Evolutionary conservation across 1,140 invertebrate genomes (phyloP), one percentile per base, ranked within the genome.

Genomic region (Halictus rubicundus): DNA sequence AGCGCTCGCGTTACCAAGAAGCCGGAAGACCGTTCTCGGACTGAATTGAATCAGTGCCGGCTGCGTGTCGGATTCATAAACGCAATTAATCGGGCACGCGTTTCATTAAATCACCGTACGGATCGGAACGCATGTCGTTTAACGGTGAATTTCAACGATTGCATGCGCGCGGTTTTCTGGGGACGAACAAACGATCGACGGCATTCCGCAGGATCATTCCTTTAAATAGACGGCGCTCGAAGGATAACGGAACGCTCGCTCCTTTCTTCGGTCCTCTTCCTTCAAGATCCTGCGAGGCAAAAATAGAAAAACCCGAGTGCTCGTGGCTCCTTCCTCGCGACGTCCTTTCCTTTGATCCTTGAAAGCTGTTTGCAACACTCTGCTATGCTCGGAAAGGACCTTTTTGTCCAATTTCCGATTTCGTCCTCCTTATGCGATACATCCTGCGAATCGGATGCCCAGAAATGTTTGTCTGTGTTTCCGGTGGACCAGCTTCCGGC

Each of bases 161-260:
- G 23, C 54, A 23, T 5, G 64, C 12, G 39, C 1, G 64, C 39
- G 10, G 5, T 68, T 46, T 59, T 69, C 39, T 37, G 3, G 60
- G 8, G 21, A 57, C 60, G 39, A 16, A 66, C n/a, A 46, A 46
- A 66, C 52, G 37, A 42, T 59, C 42, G 39, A 25, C 39, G 25
- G 27, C 68, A 78, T 78, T 64, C 68, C 46, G 0, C 12, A 23
- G 60, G 76, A 64, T 72, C 68, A 72, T 57, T 72, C 16, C 69
- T 72, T 72, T 78, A 78, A 78, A 78, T 78, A 78, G 76, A 71
- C 5, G 16, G 6, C 5, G 1, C 14, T 49, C 19, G 69, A 78
- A 78, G 76, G 76, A 70, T 78, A 54, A 65, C 32, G 32, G 49
- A 71, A 19, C 14, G 32, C 16, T 8, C 46, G 68, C 25, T 54